phyloP scores from a whole-genome alignment of 2,113 vertebrate species.

The Nansenia antarctica region DNA sequence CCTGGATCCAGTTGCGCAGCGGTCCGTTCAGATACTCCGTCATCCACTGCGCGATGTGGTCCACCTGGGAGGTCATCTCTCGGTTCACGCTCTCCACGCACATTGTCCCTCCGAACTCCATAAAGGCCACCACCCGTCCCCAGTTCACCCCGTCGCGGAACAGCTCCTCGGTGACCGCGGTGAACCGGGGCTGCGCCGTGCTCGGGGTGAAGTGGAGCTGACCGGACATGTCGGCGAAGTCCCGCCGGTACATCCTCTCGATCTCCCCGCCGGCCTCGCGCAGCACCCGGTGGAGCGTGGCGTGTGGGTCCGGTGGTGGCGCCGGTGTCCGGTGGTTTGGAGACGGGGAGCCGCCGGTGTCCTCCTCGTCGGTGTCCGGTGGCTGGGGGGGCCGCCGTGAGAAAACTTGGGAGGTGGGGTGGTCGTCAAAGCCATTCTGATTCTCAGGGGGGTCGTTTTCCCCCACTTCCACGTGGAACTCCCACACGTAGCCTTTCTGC shows the following conservation, averaged over 20 bases:
- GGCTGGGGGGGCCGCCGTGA: slow-evolving; percentile 23
- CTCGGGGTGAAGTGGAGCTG: slow-evolving; percentile 79
- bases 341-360: not conserved
- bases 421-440: slow-evolving; percentile 34
- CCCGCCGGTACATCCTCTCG: slow-evolving; percentile 78
- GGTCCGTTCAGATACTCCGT: slow-evolving; percentile 89
- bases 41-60: slow-evolving; percentile 87
- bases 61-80: slow-evolving; percentile 83
- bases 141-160: slow-evolving; percentile 92
- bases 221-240: slow-evolving; percentile 84
- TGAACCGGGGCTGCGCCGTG: slow-evolving; percentile 78
- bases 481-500: slow-evolving; percentile 56
- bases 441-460: slow-evolving; percentile 36
- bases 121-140: slow-evolving; percentile 91
- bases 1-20: slow-evolving; percentile 88
- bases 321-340: slow-evolving; percentile 7
- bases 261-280: slow-evolving; percentile 82
- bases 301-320: slow-evolving; percentile 11
- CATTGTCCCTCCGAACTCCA: slow-evolving; percentile 89
- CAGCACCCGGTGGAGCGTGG: slow-evolving; percentile 78
- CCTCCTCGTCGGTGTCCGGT: slow-evolving; percentile 9
- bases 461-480: slow-evolving; percentile 29
- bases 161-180: slow-evolving; percentile 84
- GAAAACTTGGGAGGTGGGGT: slow-evolving; percentile 27
- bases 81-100: slow-evolving; percentile 84